Evolutionary conservation across 1,140 invertebrate species (phyloP), one percentile per base, ranked within the genome.

Genomic region (Tenebrio molitor): DNA sequence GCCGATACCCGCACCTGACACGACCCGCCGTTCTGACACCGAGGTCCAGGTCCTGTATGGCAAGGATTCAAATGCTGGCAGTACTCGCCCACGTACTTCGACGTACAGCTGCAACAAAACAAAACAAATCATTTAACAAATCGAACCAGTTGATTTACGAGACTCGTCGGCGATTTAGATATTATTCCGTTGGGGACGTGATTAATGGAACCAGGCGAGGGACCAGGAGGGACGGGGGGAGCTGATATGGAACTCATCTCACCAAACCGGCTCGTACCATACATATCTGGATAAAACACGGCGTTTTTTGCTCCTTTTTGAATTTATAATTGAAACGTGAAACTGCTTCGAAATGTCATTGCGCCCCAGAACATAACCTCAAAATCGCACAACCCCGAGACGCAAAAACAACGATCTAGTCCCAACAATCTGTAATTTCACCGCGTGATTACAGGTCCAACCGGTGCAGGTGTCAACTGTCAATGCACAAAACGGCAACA

Each of bases 41-140:
- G 89, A 8, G 89, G 86, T 16, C 88, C 89, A 0, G 89, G 75
- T 2, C 91, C 93, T 46, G 93, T 95, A 79, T 93, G 89, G 83
- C 97, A 99, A 0, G 97, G 96, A 85, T 98, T 97, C 71, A 90
- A 86, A 82, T 96, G 90, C 81, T 98, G 93, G 81, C 97, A 99
- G 85, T 95, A 97, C 82, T 97, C 95, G 74, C 96, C 96, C 39
- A 96, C 93, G 85, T 91, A 97, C 81, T 91, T 89, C 14, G 93
- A 89, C 67, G 94, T 93, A 84, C 97, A 99, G 80, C 96, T 98
- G 91, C 88, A 93, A 84, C 84, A 84, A 85, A 84, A 78, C 78
- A 81, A n/a, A 77, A 79, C 71, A 72, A 65, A 76, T 7, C 3
- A 39, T 7, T 39, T 3, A 12, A 12, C 5, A 39, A 39, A n/a